These are phyloP conservation scores for Periparus ater DNA, from an alignment of 2,797 vertebrate species.

Conservation along the genomic window DNA sequence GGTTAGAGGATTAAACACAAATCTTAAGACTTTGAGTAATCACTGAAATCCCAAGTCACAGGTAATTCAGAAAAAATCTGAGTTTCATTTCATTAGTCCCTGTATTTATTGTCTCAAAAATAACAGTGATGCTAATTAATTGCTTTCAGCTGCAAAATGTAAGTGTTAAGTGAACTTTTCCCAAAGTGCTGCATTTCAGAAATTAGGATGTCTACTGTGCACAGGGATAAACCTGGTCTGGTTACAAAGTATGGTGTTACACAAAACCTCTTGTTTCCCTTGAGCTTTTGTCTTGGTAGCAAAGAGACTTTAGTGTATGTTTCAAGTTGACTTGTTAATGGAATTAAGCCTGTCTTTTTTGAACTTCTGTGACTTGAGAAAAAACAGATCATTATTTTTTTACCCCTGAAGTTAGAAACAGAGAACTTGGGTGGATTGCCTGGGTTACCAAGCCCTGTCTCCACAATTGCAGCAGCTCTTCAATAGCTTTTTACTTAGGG, in stretches of 20 bases:
- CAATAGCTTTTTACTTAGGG: slow-evolving; percentile 12
- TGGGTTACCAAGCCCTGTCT: not conserved
- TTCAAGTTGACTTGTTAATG: slow-evolving; percentile 12
- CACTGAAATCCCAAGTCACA: not conserved
- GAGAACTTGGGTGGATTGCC: not conserved
- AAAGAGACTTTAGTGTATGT: not conserved
- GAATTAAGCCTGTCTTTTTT: not conserved
- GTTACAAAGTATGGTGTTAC: not conserved
- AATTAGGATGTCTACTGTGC: not conserved
- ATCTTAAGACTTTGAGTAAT: not conserved
- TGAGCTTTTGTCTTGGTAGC: not conserved
- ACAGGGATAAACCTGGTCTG: not conserved
- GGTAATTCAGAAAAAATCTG: not conserved
- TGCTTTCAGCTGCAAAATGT: not conserved
- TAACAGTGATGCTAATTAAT: not conserved
- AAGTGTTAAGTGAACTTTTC: not conserved
- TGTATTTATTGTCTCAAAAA: not conserved
- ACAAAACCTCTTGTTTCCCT: not conserved
- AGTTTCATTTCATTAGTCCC: not conserved
- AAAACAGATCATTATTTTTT: not conserved
- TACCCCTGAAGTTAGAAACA: not conserved
- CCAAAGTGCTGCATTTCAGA: not conserved
- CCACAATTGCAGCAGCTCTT: not conserved
- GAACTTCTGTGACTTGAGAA: not conserved
- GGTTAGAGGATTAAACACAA: not conserved